These are phyloP conservation scores for Chloroceryle amazona DNA, from an alignment of 2,797 vertebrate genomes.

Conservation along the genomic window DNA sequence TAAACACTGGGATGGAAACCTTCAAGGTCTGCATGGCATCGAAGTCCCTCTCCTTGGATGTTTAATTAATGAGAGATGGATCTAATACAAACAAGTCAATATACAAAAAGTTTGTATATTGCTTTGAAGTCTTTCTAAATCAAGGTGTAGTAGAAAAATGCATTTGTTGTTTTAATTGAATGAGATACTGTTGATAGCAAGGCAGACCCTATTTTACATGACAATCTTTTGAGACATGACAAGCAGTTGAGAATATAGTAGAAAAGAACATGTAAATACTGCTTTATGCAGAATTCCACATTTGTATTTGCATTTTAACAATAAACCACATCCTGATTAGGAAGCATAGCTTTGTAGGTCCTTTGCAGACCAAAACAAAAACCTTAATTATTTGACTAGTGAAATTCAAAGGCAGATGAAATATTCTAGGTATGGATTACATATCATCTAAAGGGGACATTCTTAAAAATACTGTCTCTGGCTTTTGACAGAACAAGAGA, in stretches of 20 bases:
- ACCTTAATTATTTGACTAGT: accelerated
- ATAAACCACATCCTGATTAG: background rate
- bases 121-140: background rate
- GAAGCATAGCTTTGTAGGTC: background rate
- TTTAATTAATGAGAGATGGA: background rate
- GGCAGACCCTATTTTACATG: background rate
- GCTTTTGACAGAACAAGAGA: background rate
- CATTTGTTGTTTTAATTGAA: background rate
- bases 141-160: background rate
- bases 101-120: background rate
- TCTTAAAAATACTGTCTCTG: background rate
- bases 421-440: background rate
- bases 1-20: background rate
- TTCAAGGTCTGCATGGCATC: background rate
- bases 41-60: background rate
- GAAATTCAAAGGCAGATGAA: background rate
- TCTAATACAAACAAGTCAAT: background rate
- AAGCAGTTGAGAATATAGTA: background rate
- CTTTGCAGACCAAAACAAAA: background rate
- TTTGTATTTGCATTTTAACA: background rate
- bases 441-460: background rate
- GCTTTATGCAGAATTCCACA: background rate
- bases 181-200: background rate
- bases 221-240: background rate
- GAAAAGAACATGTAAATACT: background rate